phyloP scores from a whole-genome alignment of 37 sponge, comb jelly and placozoan species.

The Aplysina aerophoba region DNA sequence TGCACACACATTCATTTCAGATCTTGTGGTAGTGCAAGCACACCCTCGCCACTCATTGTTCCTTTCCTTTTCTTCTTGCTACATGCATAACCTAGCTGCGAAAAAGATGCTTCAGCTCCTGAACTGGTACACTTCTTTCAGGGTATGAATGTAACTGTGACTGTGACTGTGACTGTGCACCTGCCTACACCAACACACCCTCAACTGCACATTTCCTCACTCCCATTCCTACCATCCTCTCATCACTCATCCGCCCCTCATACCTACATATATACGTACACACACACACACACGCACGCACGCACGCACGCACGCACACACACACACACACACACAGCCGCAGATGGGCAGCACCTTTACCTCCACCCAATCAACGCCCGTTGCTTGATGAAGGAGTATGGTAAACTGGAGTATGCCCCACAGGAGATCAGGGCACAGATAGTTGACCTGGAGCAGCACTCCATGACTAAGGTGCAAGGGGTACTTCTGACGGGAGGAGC shows the following conservation, averaged over 20 bases:
- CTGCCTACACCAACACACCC: too few species aligned
- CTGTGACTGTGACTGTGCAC: too few species aligned
- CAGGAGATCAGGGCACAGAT: conserved; percentile 69
- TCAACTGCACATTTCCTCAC: too few species aligned
- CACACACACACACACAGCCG: conserved; percentile 49
- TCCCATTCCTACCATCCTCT: background rate
- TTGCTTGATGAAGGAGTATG: conserved; percentile 83
- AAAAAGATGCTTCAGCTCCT: background rate
- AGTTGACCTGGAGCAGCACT: conserved; percentile 75
- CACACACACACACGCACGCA: conserved; percentile 31
- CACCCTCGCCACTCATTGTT: background rate
- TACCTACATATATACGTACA: conserved; percentile 6
- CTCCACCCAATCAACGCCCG: conserved; percentile 81
- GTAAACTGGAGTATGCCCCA: conserved; percentile 60
- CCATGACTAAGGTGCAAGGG: conserved; percentile 66
- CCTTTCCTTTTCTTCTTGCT: background rate
- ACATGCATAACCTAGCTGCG: background rate
- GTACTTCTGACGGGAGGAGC: too few species aligned
- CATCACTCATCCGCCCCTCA: background rate
- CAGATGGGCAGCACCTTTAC: conserved; percentile 93
- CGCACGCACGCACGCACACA: conserved; percentile 11
- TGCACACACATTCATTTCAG: too few species aligned
- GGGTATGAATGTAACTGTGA: too few species aligned
- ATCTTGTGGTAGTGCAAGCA: too few species aligned
- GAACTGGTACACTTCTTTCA: conserved; percentile 4